Base-by-base conservation (phyloP, 1,140 invertebrate genomes). In the Plutomurus gul region DNA sequence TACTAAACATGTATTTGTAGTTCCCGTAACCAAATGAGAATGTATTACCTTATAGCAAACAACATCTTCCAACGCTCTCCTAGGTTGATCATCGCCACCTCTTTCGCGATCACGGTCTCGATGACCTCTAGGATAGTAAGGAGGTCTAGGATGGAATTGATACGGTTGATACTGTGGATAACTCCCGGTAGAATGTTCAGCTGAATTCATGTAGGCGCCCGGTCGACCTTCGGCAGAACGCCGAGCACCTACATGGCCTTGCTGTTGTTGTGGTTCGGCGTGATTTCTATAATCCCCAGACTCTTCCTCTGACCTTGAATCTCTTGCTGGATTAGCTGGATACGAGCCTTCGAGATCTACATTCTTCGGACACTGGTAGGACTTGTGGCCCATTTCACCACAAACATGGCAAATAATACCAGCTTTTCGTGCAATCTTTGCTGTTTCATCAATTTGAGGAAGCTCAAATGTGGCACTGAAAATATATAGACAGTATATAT, bases 371-470 rank as follows among this genome's bases (percentile, higher is more conserved):
- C 97, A 99, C 83, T 93, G 91, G 47, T 94, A 92, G 1, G 95
- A 95, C 89, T 98, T 99, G 86, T 99, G 97, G 0, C 96, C 97
- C 65, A 92, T 89, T 88, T 99, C 96, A n/a, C 94, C 94, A 87
- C 97, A 99, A 85, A 94, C 95, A 86, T 99, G 96, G 86, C 97
- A 99, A 8, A 93, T 92, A 36, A 95, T 92, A 65, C 93, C 91
- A 3, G 91, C 90, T 46, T 96, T 92, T 84, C 96, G 96, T 7
- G 91, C 90, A 85, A 94, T 92, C 10, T 92, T 91, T 75, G 90
- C 90, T 78, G 92, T 90, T 72, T 88, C 88, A 85, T 97, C 95
- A 33, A 92, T 91, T n/a, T 94, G 90, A 1, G 97, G 97, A 40
- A 99, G 87, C 86, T 99, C 96, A 88, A 98, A 98, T 81, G 94